Conservation (phyloP, 2,113 vertebrate species). For the Hippoglossus stenolepis region DNA sequence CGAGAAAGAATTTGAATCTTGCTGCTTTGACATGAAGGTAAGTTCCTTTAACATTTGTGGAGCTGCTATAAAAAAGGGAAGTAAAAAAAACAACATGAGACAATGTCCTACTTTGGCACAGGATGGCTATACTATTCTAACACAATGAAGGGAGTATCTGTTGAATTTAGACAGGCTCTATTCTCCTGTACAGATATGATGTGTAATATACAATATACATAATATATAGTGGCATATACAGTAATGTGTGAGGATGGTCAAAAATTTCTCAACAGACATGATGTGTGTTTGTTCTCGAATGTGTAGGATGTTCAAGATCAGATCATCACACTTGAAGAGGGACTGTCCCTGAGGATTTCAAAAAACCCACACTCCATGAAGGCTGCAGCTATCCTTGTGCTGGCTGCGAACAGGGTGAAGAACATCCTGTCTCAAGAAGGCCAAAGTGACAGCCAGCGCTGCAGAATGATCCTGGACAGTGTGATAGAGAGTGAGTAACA, state of each 20-base stretch:
- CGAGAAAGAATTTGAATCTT: not conserved
- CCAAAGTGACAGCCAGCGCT: conserved; percentile 5
- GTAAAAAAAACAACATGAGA: not conserved
- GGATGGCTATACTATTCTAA: too few relatives aligned
- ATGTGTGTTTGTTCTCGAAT: not conserved
- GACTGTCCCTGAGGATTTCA: conserved; percentile 52
- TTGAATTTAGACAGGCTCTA: too few relatives aligned
- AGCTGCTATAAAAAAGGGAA: not conserved
- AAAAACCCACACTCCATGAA: conserved; percentile 17
- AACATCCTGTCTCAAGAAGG: accelerated
- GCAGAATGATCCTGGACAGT: conserved; percentile 34
- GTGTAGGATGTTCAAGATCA: conserved; percentile 11
- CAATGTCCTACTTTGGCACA: too few relatives aligned
- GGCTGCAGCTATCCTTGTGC: conserved; percentile 39
- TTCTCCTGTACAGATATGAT: too few relatives aligned
- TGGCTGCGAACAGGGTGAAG: conserved; percentile 52
- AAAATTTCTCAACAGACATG: too few relatives aligned
- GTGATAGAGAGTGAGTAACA: conserved; percentile 61
- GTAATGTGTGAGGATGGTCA: too few relatives aligned
- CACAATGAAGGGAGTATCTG: too few relatives aligned
- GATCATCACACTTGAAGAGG: not conserved
- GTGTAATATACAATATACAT: too few relatives aligned
- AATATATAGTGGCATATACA: too few relatives aligned
- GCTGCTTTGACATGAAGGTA: conserved; percentile 36
- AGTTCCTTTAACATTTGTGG: not conserved